These are phyloP conservation scores for Cheilosia scutellata DNA, from an alignment of 2,888 invertebrate species.

Conservation along the genomic window DNA sequence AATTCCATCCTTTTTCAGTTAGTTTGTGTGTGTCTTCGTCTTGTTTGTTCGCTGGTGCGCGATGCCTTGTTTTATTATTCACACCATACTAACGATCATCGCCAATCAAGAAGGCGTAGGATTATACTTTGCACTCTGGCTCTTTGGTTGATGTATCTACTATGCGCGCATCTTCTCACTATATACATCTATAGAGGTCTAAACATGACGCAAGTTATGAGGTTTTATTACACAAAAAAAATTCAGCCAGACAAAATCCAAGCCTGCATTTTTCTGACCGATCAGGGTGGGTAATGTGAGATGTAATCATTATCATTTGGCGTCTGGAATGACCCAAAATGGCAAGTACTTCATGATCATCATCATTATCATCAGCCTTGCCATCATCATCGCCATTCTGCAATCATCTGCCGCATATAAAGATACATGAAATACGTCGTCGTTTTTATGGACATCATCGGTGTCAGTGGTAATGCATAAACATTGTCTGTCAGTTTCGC, in stretches of 20 bases:
- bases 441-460: slow-evolving; percentile 54
- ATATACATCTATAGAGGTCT: slow-evolving; percentile 20
- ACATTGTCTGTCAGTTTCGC: slow-evolving; percentile 68
- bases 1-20: slow-evolving; percentile 76
- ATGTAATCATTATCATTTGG: slow-evolving; percentile 67
- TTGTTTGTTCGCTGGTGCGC: slow-evolving; percentile 18
- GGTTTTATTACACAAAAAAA: slow-evolving; percentile 42
- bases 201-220: slow-evolving; percentile 56
- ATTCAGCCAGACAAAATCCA: slow-evolving; percentile 22
- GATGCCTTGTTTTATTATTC: slow-evolving; percentile 69
- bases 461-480: slow-evolving; percentile 74
- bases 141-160: slow-evolving; percentile 64
- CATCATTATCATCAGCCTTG: slow-evolving; percentile 17
- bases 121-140: slow-evolving; percentile 58
- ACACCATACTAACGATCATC: slow-evolving; percentile 69
- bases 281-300: slow-evolving; percentile 39
- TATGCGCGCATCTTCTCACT: slow-evolving; percentile 14
- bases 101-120: slow-evolving; percentile 71
- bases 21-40: slow-evolving; percentile 13
- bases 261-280: slow-evolving; percentile 1
- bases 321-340: slow-evolving; percentile 61
- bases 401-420: slow-evolving; percentile 73
- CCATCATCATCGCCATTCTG: slow-evolving; percentile 55
- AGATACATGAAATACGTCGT: slow-evolving; percentile 64
- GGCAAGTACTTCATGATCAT: slow-evolving; percentile 66